Evolutionary conservation across 2,797 vertebrate genomes (phyloP).

Genomic region (Margarornis squamiger): DNA sequence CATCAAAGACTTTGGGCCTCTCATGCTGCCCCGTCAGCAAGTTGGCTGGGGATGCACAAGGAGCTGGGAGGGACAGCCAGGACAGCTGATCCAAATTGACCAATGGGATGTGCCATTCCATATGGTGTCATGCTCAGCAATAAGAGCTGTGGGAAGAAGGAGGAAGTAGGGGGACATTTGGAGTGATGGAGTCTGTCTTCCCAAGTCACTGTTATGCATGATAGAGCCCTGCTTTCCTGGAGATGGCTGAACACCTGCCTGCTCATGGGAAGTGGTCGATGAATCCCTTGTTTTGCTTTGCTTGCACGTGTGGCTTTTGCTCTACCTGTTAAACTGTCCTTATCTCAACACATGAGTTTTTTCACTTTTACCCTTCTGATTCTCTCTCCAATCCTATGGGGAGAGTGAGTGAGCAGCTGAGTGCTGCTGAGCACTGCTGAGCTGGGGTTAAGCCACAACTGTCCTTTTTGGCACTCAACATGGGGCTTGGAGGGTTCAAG

Average conservation of each 20-base stretch:
- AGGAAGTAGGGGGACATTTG: background rate
- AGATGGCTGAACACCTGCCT: background rate
- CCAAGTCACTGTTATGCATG: background rate
- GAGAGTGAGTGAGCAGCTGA: background rate
- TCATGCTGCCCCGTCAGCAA: background rate
- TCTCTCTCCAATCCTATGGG: background rate
- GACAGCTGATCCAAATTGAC: background rate
- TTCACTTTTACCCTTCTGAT: background rate
- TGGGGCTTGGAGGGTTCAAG: background rate
- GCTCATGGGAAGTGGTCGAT: background rate
- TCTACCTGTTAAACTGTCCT: background rate
- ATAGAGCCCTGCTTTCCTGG: background rate
- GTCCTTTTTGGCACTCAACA: background rate
- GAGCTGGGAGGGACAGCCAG: background rate
- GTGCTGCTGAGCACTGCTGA: background rate
- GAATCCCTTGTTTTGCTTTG: background rate
- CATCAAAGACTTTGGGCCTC: background rate
- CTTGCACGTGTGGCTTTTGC: background rate
- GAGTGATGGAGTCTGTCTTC: background rate
- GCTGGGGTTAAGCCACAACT: background rate
- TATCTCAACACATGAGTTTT: background rate
- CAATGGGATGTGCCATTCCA: background rate
- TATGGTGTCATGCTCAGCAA: background rate
- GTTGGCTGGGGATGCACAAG: background rate
- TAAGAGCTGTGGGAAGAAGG: background rate